A percentile compares a stretch with the other conserved stretches of the same genome.
These are phyloP conservation scores for Bos indicus DNA, from an alignment of 2,113 vertebrate species.

Conservation along the genomic window DNA sequence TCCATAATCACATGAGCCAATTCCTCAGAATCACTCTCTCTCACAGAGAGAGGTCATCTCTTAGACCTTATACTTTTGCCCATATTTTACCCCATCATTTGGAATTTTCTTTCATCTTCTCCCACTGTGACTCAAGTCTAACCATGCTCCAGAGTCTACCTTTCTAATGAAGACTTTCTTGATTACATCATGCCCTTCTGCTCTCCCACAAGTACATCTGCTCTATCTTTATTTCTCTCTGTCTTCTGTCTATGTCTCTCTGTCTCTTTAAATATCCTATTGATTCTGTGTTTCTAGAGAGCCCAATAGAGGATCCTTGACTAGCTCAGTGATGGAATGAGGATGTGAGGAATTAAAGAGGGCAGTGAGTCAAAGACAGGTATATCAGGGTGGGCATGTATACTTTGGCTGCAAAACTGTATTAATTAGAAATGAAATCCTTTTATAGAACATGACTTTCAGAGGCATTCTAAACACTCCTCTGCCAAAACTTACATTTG, in stretches of 20 bases:
- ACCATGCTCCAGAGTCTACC: not conserved
- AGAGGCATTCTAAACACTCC: not conserved
- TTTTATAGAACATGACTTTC: not conserved
- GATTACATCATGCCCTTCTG: not conserved
- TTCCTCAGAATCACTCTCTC: not conserved
- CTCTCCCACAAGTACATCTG: not conserved
- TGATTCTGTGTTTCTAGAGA: not conserved
- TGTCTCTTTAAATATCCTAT: not conserved
- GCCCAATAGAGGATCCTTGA: not conserved
- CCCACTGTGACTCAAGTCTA: not conserved
- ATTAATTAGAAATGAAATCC: constrained; percentile 14
- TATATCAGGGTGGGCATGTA: not conserved
- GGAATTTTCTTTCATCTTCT: not conserved
- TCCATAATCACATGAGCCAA: not conserved
- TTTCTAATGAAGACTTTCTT: not conserved
- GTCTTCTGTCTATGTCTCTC: not conserved
- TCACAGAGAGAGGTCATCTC: not conserved
- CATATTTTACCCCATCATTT: not conserved
- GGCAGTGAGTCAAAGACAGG: not conserved
- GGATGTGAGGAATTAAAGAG: not conserved
- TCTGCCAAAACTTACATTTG: constrained; percentile 43
- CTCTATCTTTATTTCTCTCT: not conserved
- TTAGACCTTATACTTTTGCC: not conserved
- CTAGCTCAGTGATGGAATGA: not conserved
- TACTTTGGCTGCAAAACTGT: constrained; percentile 29